These are phyloP conservation scores for Catharus bicknelli DNA, from an alignment of 2,113 vertebrate species.

Conservation along the genomic window DNA sequence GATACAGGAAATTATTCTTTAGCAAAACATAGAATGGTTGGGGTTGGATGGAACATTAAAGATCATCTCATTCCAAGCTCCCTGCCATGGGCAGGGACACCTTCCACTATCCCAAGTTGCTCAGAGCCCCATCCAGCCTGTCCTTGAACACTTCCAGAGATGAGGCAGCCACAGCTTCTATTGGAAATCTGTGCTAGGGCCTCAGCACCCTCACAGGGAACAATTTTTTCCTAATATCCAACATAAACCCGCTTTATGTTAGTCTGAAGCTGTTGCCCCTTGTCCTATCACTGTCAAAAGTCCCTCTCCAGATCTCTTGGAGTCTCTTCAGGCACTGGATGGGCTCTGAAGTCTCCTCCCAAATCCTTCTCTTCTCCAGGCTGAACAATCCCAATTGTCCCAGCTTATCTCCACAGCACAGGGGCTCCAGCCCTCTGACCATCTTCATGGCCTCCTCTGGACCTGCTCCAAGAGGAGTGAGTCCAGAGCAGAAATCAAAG, in stretches of 20 bases:
- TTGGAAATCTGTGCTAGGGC: background rate
- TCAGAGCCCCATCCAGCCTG: background rate
- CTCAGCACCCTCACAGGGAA: background rate
- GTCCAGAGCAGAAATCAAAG: background rate
- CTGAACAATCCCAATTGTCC: background rate
- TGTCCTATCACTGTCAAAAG: background rate
- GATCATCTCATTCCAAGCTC: background rate
- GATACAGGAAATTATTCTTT: background rate
- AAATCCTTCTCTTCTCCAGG: background rate
- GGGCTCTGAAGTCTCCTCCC: background rate
- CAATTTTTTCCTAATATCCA: accelerated
- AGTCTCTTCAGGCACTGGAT: background rate
- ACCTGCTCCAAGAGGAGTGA: background rate
- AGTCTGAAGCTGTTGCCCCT: accelerated
- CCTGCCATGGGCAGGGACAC: background rate
- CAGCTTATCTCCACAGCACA: background rate
- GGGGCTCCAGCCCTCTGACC: background rate
- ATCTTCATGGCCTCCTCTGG: background rate
- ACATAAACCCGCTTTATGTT: accelerated
- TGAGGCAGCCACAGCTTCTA: background rate
- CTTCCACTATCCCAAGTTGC: accelerated
- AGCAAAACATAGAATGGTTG: background rate
- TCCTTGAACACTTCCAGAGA: accelerated
- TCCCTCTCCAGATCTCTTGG: background rate
- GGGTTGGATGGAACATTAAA: too few relatives aligned